Base-by-base conservation (phyloP, 2,888 invertebrate species). In the Noctua janthe region DNA sequence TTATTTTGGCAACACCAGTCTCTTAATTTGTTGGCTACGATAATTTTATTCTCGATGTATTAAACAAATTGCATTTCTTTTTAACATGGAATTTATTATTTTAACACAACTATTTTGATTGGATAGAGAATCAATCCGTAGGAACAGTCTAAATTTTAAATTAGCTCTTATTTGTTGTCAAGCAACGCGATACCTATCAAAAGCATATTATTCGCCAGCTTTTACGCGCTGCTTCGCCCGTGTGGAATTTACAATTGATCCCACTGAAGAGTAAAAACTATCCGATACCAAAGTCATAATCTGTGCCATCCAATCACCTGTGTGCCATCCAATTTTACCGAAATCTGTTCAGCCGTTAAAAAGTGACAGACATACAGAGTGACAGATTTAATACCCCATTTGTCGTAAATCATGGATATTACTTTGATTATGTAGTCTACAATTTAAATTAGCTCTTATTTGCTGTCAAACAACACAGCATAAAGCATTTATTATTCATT, bases 401-500 rank as follows among this genome's bases (percentile, higher is more conserved):
- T 66, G 0, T 35, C 64, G 20, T 35, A 66, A 59, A 20, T 4
- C 64, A 10, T 66, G 20, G 1, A 20, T 64, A 75, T 56, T 10
- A 56, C 15, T 56, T 69, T 10, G 20, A 29, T 81, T 70, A 73
- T 29, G 23, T 29, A n/a, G 17, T 84, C 11, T 59, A 59, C 64
- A 70, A 2, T 78, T 51, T 49, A 69, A 72, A 82, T 29, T 69
- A 13, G 23, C 54, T 35, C 39, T 49, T 78, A 64, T 59, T 72
- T 62, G 62, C 5, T 71, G 43, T 35, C 73, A 70, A 64, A 11
- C 56, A 74, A 71, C 47, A 35, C 67, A 49, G 13, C 29, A 47
- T 56, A 49, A 49, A 59, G 49, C n/a, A 76, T 86, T 76, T 73
- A 71, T 66, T 81, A 83, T 76, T 74, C n/a, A 69, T 83, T 73